phyloP scores from a whole-genome alignment of 2,888 invertebrate genomes.

The Spicauda simplicius region DNA sequence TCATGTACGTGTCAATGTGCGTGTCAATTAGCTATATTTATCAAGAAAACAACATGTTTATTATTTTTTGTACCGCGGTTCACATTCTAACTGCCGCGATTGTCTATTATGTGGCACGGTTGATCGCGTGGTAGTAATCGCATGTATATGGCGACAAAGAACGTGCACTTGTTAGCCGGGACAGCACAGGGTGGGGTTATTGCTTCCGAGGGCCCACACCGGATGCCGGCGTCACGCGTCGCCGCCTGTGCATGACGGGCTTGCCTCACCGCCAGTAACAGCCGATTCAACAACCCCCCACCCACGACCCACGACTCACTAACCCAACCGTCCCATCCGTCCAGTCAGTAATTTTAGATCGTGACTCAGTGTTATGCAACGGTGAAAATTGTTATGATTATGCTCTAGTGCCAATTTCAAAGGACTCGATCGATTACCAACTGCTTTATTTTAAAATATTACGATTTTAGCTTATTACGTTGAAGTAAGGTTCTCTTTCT shows the following conservation, averaged over 20 bases:
- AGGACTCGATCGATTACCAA: neutral
- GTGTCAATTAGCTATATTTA: neutral
- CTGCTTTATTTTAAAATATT: no score
- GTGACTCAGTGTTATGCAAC: slow-evolving; percentile 48
- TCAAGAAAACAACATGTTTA: neutral
- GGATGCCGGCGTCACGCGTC: slow-evolving; percentile 76
- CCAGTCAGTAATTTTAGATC: slow-evolving; percentile 13
- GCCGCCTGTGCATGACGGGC: slow-evolving; percentile 70
- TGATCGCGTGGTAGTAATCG: slow-evolving; percentile 8
- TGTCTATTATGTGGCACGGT: slow-evolving; percentile 5
- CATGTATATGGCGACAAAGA: slow-evolving; percentile 9
- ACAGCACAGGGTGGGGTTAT: slow-evolving; percentile 59
- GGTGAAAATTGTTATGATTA: slow-evolving; percentile 48
- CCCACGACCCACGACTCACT: slow-evolving; percentile 11
- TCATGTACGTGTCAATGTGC: no score
- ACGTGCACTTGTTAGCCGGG: slow-evolving; percentile 45
- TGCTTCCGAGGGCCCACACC: slow-evolving; percentile 70
- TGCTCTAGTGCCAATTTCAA: slow-evolving; percentile 19
- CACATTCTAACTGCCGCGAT: neutral
- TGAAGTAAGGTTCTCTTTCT: no score
- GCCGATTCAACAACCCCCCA: slow-evolving; percentile 44
- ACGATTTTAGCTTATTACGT: no score
- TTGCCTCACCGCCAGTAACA: slow-evolving; percentile 62
- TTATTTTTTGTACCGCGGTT: neutral
- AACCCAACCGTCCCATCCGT: slow-evolving; percentile 20